phyloP scores from a whole-genome alignment of 2,797 vertebrate genomes.

The Sciurus vulgaris region DNA sequence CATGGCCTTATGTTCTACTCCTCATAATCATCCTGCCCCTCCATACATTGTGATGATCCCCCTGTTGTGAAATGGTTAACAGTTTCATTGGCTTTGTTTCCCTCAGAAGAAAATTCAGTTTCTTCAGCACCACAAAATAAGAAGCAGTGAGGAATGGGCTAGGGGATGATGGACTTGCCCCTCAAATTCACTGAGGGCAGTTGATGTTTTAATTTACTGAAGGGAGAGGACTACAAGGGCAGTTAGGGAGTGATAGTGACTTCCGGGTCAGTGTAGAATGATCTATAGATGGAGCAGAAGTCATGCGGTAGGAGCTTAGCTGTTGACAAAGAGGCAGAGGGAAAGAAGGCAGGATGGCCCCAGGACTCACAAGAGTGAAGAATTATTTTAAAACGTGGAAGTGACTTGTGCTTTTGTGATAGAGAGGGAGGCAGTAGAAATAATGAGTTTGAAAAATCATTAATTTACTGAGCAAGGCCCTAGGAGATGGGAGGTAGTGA shows the following conservation, averaged over 20 bases:
- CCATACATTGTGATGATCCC: not conserved
- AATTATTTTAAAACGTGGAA: conserved; percentile 3
- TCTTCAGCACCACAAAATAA: not conserved
- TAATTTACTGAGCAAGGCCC: not conserved
- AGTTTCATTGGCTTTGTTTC: not conserved
- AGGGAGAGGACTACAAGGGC: too few species aligned
- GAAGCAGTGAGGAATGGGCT: not conserved
- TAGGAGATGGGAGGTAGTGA: not conserved
- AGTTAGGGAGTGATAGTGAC: not conserved
- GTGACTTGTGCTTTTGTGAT: not conserved
- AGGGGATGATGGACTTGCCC: not conserved
- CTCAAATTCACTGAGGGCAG: not conserved
- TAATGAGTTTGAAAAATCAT: not conserved
- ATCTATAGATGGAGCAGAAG: not conserved
- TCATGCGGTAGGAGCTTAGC: not conserved
- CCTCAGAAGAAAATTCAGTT: not conserved
- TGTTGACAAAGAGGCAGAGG: not conserved
- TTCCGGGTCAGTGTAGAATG: not conserved
- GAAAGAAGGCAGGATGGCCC: not conserved
- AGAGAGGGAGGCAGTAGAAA: not conserved
- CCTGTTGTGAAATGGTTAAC: not conserved
- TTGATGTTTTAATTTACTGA: not conserved
- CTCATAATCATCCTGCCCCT: not conserved
- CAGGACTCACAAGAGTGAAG: not conserved
- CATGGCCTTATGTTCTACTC: not conserved